These are phyloP conservation scores for Nicator chloris DNA, from an alignment of 2,113 vertebrate species.

Conservation along the genomic window DNA sequence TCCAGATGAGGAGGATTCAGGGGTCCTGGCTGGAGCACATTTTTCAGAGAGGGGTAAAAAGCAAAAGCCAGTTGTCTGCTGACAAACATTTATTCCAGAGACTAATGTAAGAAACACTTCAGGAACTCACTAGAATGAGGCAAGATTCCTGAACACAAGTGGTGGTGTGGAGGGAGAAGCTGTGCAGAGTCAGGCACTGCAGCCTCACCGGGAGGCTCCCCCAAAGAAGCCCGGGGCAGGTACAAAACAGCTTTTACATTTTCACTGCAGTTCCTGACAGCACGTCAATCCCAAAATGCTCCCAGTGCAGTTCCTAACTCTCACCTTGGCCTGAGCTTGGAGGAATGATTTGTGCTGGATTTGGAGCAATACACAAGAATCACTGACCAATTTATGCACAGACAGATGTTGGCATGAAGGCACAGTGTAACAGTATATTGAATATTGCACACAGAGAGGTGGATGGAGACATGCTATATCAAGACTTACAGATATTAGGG, in stretches of 20 bases:
- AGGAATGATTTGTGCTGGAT: not conserved
- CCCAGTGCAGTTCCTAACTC: not conserved
- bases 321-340: not conserved
- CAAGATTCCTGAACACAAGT: not conserved
- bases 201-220: not conserved
- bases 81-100: not conserved
- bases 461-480: not conserved
- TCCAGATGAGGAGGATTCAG: not conserved
- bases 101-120: not conserved
- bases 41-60: not conserved
- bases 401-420: not conserved
- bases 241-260: not conserved
- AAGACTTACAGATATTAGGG: not conserved
- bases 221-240: not conserved
- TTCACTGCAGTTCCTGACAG: not conserved
- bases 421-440: not conserved
- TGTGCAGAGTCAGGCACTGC: not conserved
- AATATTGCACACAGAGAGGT: not conserved
- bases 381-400: not conserved
- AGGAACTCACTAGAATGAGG: not conserved
- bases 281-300: not conserved
- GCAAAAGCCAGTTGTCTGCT: not conserved
- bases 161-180: not conserved
- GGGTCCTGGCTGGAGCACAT: not conserved
- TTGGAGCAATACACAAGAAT: not conserved